These are phyloP conservation scores for Morpho achilles DNA, from an alignment of 2,888 invertebrate species.

Conservation along the genomic window DNA sequence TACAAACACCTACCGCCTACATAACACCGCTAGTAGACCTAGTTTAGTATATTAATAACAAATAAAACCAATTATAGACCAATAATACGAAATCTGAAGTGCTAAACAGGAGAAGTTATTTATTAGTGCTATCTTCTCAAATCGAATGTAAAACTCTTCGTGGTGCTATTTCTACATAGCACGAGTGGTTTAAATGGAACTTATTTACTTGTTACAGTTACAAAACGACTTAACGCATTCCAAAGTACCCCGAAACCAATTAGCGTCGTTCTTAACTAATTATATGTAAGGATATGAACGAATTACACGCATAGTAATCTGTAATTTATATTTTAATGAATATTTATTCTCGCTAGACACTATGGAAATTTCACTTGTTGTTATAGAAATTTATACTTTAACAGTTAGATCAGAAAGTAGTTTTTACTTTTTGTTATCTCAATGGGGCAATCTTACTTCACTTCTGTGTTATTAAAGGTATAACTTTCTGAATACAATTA, in stretches of 20 bases:
- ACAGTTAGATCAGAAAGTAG: background rate
- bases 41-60: no score
- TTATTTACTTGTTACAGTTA: background rate
- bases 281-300: slow-evolving; percentile 20
- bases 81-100: no score
- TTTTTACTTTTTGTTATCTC: background rate
- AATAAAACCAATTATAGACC: no score
- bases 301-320: slow-evolving; percentile 20
- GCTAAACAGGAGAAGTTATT: no score
- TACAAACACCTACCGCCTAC: no score
- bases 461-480: slow-evolving; percentile 3
- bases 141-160: no score
- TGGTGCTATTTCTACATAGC: no score
- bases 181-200: no score
- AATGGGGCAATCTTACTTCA: slow-evolving; percentile 1
- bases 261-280: slow-evolving; percentile 14
- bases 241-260: slow-evolving; percentile 1
- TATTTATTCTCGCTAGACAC: slow-evolving; percentile 15
- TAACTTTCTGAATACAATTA: background rate
- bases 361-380: slow-evolving; percentile 2
- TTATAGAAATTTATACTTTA: slow-evolving; percentile 1
- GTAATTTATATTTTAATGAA: slow-evolving; percentile 20
- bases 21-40: no score
- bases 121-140: no score
- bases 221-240: slow-evolving; percentile 3